Conservation (phyloP, 2,888 invertebrate genomes). For the Calameuta filiformis region DNA sequence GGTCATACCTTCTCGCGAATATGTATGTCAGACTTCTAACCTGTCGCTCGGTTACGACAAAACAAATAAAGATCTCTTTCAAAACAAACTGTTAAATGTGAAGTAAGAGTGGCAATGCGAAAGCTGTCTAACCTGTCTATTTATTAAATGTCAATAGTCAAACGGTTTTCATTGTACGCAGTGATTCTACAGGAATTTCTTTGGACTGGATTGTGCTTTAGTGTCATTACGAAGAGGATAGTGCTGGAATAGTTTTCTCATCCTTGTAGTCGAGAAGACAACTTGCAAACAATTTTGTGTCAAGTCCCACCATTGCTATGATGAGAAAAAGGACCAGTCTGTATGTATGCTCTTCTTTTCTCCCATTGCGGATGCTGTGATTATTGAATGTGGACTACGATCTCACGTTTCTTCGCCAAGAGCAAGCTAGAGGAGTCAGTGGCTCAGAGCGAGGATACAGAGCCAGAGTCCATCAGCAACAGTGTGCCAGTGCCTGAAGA, state of each 20-base stretch:
- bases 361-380: conserved; percentile 26
- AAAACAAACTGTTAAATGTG: not conserved
- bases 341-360: conserved; percentile 24
- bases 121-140: not conserved
- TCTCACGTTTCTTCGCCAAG: conserved; percentile 61
- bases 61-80: not conserved
- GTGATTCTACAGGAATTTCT: not conserved
- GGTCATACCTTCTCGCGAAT: not conserved
- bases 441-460: conserved; percentile 23
- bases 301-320: conserved; percentile 21
- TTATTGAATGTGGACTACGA: conserved; percentile 65
- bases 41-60: not conserved
- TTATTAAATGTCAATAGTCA: not conserved
- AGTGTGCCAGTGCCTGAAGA: conserved; percentile 52
- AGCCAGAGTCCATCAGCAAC: conserved; percentile 37
- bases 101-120: not conserved
- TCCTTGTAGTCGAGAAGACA: not conserved
- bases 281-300: not conserved
- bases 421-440: conserved; percentile 47
- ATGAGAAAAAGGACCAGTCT: conserved; percentile 43
- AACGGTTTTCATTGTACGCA: not conserved
- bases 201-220: not conserved
- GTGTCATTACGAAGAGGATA: not conserved
- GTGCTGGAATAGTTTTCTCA: not conserved
- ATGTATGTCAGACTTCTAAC: not conserved